phyloP scores from a whole-genome alignment of 2,113 vertebrate species.

The Otus sunia region DNA sequence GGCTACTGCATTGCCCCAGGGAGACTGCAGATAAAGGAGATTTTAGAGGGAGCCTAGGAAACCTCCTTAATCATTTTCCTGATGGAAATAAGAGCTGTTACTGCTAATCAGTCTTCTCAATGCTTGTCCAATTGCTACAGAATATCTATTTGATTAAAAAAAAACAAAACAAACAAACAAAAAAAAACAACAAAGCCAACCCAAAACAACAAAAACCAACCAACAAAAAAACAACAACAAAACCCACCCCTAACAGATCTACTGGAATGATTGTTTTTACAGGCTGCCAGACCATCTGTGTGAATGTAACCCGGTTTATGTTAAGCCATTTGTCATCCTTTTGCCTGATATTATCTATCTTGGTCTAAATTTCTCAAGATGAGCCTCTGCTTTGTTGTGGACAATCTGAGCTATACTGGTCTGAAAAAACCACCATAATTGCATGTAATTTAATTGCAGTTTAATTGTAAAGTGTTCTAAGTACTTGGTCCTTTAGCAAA shows the following conservation, averaged over 20 bases:
- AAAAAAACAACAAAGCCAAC: background rate
- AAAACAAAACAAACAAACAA: background rate
- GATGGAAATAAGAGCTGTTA: background rate
- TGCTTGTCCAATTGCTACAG: background rate
- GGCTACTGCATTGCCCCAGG: background rate
- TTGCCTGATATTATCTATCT: background rate
- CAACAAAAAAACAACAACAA: background rate
- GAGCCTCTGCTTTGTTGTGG: background rate
- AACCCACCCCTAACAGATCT: background rate
- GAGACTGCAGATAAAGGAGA: background rate
- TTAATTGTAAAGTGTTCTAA: background rate
- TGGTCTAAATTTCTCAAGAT: background rate
- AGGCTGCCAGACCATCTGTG: constrained; percentile 45
- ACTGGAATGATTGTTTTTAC: background rate
- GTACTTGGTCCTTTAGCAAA: background rate
- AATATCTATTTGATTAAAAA: background rate
- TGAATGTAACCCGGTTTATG: background rate
- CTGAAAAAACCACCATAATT: background rate
- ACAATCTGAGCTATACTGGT: background rate
- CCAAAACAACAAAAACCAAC: background rate
- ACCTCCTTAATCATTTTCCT: background rate
- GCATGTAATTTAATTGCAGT: background rate
- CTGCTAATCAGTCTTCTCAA: background rate
- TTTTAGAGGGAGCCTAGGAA: background rate
- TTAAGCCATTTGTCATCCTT: constrained; percentile 22